These are phyloP conservation scores for Stegodyphus dumicola DNA, from an alignment of 1,140 invertebrate species.

Conservation along the genomic window DNA sequence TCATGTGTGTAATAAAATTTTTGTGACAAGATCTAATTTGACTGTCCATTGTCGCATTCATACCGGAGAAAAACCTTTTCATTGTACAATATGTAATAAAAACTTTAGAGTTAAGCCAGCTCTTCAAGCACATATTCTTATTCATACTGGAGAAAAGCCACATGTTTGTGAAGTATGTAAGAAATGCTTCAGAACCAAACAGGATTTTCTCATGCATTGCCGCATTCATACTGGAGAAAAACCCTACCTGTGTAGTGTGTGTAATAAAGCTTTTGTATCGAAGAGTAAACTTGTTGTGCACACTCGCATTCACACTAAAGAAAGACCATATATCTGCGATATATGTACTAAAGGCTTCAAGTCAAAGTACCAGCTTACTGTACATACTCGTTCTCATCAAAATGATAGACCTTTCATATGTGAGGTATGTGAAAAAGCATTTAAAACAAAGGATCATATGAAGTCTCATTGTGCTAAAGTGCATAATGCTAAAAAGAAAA, in stretches of 20 bases:
- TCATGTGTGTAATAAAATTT: background rate
- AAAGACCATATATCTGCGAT: slow-evolving; percentile 80
- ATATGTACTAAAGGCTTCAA: slow-evolving; percentile 90
- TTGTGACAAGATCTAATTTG: background rate
- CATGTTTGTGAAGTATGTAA: slow-evolving; percentile 35
- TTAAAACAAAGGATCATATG: slow-evolving; percentile 43
- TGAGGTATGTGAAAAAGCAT: slow-evolving; percentile 41
- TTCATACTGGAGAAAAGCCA: slow-evolving; percentile 3
- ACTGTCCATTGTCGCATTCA: background rate
- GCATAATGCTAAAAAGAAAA: too few relatives aligned
- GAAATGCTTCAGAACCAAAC: slow-evolving; percentile 46
- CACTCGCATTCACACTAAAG: slow-evolving; percentile 78
- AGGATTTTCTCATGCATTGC: slow-evolving; percentile 39
- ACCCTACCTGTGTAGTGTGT: slow-evolving; percentile 73
- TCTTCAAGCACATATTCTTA: background rate
- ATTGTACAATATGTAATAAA: background rate
- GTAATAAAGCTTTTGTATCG: slow-evolving; percentile 35
- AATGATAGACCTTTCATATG: slow-evolving; percentile 64
- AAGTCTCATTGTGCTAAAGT: slow-evolving; percentile 23
- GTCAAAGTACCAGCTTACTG: slow-evolving; percentile 89
- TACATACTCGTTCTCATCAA: slow-evolving; percentile 77
- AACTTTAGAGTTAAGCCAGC: background rate
- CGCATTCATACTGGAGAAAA: slow-evolving; percentile 70
- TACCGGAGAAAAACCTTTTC: background rate
- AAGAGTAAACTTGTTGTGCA: slow-evolving; percentile 86